Conservation (phyloP, 2,113 vertebrate genomes). For the Hydrolagus affinis region DNA sequence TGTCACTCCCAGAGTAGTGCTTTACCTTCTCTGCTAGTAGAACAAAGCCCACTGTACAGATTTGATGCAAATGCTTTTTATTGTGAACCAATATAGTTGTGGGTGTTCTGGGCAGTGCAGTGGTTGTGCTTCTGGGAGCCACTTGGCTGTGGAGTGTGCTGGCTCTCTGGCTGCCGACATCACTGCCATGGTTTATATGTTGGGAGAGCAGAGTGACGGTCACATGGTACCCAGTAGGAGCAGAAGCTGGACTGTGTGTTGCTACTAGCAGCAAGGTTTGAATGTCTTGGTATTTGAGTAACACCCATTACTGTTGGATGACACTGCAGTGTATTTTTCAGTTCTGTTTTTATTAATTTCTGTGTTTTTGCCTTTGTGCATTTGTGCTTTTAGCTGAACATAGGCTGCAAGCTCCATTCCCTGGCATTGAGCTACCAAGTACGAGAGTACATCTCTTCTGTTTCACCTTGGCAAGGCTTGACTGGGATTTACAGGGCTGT, state of each 20-base stretch:
- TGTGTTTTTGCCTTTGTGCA: constrained; percentile 53
- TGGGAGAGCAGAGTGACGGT: background rate
- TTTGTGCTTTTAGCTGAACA: constrained; percentile 46
- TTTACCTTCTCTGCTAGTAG: too few species aligned
- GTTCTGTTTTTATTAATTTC: constrained; percentile 55
- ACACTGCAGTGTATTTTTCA: constrained; percentile 49
- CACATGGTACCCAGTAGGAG: background rate
- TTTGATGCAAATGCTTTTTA: too few species aligned
- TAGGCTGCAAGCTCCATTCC: constrained; percentile 73
- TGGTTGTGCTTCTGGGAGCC: too few species aligned
- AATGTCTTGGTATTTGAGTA: background rate
- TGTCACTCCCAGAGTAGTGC: too few species aligned
- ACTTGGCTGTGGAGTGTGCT: background rate
- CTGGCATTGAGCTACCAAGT: constrained; percentile 78
- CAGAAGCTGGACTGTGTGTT: too few species aligned
- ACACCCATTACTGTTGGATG: background rate
- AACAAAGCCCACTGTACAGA: too few species aligned
- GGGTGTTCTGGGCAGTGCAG: too few species aligned
- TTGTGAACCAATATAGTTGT: too few species aligned
- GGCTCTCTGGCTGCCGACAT: background rate
- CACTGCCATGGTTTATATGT: too few species aligned
- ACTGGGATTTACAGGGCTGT: constrained; percentile 16
- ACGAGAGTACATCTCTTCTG: constrained; percentile 55
- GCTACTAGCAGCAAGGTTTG: background rate
- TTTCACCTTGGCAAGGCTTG: background rate